A percentile compares a stretch with the other conserved stretches of the same genome.
Conservation (phyloP, 2,888 invertebrate species). For the Sarcophaga subvicina region DNA sequence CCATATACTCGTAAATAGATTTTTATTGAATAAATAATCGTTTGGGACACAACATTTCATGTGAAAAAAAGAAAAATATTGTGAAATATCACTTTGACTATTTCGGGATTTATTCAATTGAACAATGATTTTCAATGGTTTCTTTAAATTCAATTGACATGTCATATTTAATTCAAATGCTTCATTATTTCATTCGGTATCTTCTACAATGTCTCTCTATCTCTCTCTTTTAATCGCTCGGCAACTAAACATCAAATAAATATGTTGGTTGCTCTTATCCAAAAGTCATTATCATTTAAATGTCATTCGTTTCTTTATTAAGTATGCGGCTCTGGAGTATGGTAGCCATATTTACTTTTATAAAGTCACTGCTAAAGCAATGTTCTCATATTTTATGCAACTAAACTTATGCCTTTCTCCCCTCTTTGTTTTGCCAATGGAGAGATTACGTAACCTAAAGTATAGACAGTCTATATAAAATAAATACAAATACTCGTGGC, state of each 20-base stretch:
- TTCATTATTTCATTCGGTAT: slow-evolving; percentile 34
- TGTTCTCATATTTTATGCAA: slow-evolving; percentile 39
- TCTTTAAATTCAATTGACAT: slow-evolving; percentile 31
- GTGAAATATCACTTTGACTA: not conserved
- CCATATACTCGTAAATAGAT: not conserved
- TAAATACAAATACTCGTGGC: not conserved
- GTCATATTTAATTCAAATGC: slow-evolving; percentile 19
- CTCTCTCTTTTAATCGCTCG: slow-evolving; percentile 2
- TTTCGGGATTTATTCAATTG: slow-evolving; percentile 8
- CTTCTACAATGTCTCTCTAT: not conserved
- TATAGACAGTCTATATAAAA: not conserved
- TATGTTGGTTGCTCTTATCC: slow-evolving; percentile 38
- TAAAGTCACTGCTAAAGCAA: not conserved
- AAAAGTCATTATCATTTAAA: slow-evolving; percentile 63
- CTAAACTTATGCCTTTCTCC: not conserved
- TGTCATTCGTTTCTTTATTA: slow-evolving; percentile 45
- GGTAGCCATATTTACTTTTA: not conserved
- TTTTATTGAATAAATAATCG: slow-evolving; percentile 7
- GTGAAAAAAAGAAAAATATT: not conserved
- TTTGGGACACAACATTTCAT: not conserved
- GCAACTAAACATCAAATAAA: slow-evolving; percentile 32
- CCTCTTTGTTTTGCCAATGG: not conserved
- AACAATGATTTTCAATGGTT: not conserved
- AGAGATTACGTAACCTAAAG: slow-evolving; percentile 7
- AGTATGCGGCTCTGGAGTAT: slow-evolving; percentile 13